phyloP scores from a whole-genome alignment of 2,888 invertebrate genomes.

The Tetranychus piercei region DNA sequence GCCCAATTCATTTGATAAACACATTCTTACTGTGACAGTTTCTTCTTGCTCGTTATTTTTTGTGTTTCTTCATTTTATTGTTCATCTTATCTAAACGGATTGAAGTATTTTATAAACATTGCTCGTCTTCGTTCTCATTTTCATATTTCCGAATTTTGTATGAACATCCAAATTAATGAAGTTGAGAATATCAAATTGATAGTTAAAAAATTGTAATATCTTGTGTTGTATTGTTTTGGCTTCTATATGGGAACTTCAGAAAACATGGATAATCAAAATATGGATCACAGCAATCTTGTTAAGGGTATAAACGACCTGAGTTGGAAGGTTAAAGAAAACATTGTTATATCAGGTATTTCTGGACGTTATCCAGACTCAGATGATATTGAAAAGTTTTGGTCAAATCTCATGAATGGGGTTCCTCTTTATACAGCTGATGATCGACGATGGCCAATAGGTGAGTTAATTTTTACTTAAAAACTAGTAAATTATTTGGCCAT shows the following conservation, averaged over 20 bases:
- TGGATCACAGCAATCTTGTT: background rate
- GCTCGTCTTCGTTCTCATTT: too few relatives aligned
- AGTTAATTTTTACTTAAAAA: background rate
- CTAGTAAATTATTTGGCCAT: background rate
- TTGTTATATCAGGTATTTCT: constrained; percentile 59
- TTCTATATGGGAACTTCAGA: background rate
- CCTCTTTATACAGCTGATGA: constrained; percentile 84
- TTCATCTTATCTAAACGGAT: too few relatives aligned
- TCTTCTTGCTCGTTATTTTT: too few relatives aligned
- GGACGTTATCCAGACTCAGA: constrained; percentile 75
- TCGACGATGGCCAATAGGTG: constrained; percentile 49
- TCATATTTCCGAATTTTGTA: too few relatives aligned
- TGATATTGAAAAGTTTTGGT: constrained; percentile 74
- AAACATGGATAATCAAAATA: background rate
- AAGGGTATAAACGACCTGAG: background rate
- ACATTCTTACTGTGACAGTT: too few relatives aligned
- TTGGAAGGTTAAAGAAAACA: constrained; percentile 43
- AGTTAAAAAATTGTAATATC: too few relatives aligned
- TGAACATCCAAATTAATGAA: too few relatives aligned
- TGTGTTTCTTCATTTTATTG: too few relatives aligned
- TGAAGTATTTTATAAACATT: too few relatives aligned
- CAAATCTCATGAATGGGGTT: constrained; percentile 68
- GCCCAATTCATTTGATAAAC: too few relatives aligned
- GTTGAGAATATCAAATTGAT: too few relatives aligned
- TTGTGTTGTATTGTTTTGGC: too few relatives aligned